Evolutionary conservation across 2,797 vertebrate species (phyloP), one percentile per base, ranked within the genome.

Genomic region (Linurgus olivaceus): DNA sequence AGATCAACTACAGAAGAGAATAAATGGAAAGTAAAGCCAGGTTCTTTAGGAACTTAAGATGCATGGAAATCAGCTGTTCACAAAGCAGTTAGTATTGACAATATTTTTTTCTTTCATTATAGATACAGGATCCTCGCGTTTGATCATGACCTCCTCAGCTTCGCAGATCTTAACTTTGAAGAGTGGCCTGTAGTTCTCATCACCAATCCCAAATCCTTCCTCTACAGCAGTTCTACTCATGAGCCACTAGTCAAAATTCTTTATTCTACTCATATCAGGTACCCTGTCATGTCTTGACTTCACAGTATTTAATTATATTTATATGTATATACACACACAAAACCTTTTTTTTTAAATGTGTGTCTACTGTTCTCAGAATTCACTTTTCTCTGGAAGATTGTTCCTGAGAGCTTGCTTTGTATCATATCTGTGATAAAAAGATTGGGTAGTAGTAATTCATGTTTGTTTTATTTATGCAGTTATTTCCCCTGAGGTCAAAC

Each of bases 71-170:
- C 15, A 68, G 45, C 52, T 73, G 28, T 79, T 40, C 14, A 15
- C 21, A 38, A 18, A 74, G 40, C 31, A 65, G 33, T 47, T 73
- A 5, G 14, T 44, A 31, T 38, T 28, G 70, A 72, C 14, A 86
- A 26, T 2, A 0, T 9, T 6, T 23, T 77, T 57, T 86, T n/a
- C 42, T 95, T 87, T 93, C 11, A 20, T 77, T 96, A 13, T 57
- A 99, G 99, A 97, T 99, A 99, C 96, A 98, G 99, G 70, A 97
- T 99, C 73, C 98, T 99, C 91, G 99, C 98, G 0, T 99, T 99
- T 72, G 99, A 99, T 95, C 99, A 99, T 5, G 99, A 99, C 98
- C 98, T 99, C 91, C 97, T 99, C 86, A 99, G 99, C 94, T 99
- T 99, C 35, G 98, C 98, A 29, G 99, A 99, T 97, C 95, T 99